These are phyloP conservation scores for Spisula subtruncata DNA, from an alignment of 2,888 invertebrate species.

Conservation along the genomic window DNA sequence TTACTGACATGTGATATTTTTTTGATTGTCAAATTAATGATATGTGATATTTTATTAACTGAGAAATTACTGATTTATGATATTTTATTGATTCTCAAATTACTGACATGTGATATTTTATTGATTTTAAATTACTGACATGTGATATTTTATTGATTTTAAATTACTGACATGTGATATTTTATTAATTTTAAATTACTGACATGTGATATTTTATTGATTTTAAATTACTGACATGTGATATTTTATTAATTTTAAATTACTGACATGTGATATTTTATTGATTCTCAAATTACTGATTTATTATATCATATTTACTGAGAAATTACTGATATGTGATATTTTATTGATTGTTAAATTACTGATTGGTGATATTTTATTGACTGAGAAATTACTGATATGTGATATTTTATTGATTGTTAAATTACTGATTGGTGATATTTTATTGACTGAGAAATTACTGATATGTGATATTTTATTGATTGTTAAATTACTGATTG, in stretches of 20 bases:
- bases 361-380: not conserved
- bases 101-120: not conserved
- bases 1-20: not conserved
- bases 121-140: not conserved
- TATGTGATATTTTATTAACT: not conserved
- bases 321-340: not conserved
- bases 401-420: not conserved
- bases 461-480: not conserved
- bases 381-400: not conserved
- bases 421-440: not conserved
- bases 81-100: not conserved
- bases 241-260: not conserved
- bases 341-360: not conserved
- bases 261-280: not conserved
- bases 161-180: not conserved
- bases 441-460: not conserved
- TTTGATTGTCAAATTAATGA: not conserved
- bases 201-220: not conserved
- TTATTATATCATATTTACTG: not conserved
- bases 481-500: not conserved
- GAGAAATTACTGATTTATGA: not conserved
- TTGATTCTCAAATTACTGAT: not conserved
- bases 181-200: not conserved
- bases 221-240: not conserved
- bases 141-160: not conserved